Base-by-base conservation (phyloP, 1,140 invertebrate species). In the Drosophila melanica region DNA sequence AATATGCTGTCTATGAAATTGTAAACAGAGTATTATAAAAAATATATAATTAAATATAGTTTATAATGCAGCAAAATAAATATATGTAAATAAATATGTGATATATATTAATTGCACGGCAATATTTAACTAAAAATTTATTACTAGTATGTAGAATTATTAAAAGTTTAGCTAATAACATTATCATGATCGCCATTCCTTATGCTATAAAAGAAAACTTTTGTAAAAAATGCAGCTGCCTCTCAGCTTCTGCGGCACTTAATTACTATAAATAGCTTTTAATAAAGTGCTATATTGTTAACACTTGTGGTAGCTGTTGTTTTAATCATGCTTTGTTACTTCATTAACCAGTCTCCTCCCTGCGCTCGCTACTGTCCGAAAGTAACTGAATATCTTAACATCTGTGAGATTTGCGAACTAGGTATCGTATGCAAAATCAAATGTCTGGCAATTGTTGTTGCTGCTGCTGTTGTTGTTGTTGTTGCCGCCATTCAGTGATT, bases 401-500 rank as follows among this genome's bases (percentile, higher is more conserved):
- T 58, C 68, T 71, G 20, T 37, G 30, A 71, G 68, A 71, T 65
- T 65, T 45, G 47, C 23, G 14, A 70, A 20, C 60, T 48, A 12
- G 33, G 12, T 41, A 55, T 14, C 12, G 54, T 66, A 70, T 53
- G 59, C 50, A 14, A 64, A 64, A 59, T 73, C 37, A 45, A 59
- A 57, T 75, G 39, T 50, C 41, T 58, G 44, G 39, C 62, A 54
- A 39, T 59, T 73, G 57, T 74, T 65, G 63, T 27, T 27, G 27
- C 6, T 27, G 27, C 41, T 73, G 70, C 18, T 58, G 67, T 51
- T 62, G 53, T 10, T 63, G 58, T n/a, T 65, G 44, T 1, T 69
- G 70, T 16, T 67, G 44, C 7, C 55, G 76, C 60, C 55, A 41
- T 41, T 41, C 53, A 55, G 39, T 54, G 63, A 72, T 58, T 72